phyloP scores from a whole-genome alignment of 2,113 vertebrate species.

The Cavia porcellus region DNA sequence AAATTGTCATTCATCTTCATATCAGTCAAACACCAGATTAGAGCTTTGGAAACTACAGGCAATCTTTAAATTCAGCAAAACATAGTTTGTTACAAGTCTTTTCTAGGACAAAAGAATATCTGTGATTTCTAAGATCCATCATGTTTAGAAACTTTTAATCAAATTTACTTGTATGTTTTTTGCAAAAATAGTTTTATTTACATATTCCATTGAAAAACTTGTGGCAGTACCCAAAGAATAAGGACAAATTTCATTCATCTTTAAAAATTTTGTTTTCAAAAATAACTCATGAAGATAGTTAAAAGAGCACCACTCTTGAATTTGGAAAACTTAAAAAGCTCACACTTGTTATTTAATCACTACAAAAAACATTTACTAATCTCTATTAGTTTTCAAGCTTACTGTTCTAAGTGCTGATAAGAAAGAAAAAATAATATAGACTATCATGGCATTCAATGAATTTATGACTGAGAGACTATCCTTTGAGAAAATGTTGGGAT shows the following conservation, averaged over 20 bases:
- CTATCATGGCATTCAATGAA: neutral
- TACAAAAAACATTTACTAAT: neutral
- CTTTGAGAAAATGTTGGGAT: neutral
- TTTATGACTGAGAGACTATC: neutral
- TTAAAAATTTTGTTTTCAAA: neutral
- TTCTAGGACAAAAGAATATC: neutral
- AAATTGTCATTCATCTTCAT: neutral
- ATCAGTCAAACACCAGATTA: neutral
- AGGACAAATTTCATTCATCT: neutral
- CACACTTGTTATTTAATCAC: neutral
- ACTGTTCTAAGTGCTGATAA: neutral
- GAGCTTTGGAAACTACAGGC: neutral
- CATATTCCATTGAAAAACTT: neutral
- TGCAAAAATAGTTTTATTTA: neutral
- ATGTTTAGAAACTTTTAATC: neutral
- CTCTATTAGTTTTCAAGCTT: neutral
- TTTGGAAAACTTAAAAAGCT: neutral
- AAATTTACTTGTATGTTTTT: constrained; percentile 21
- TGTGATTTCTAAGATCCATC: neutral
- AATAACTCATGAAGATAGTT: neutral
- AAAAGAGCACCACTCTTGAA: neutral
- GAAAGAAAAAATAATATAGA: neutral
- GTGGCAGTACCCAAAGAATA: neutral
- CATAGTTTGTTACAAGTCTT: neutral
- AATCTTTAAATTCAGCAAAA: neutral